Percentiles rank a stretch among this genome's conserved stretches.
Evolutionary conservation across 2,797 vertebrate species (phyloP).

Genomic region (Hybognathus amarus): DNA sequence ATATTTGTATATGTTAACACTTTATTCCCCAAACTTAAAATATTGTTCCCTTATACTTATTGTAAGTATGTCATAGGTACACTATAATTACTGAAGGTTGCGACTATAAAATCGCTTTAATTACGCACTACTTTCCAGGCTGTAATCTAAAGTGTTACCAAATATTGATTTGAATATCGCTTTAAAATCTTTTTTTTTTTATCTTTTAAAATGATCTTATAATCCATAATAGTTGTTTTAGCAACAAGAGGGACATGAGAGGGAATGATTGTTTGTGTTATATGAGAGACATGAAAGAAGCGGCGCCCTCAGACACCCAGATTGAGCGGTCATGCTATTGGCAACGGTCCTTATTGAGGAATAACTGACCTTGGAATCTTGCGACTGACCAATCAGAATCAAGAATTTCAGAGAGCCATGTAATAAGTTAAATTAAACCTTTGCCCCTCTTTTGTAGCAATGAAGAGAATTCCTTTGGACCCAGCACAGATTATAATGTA

Average conservation of each 20-base stretch:
- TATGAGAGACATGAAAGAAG: neutral
- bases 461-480: slow-evolving; percentile 1
- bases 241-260: neutral
- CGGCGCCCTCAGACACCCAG: neutral
- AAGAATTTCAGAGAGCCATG: neutral
- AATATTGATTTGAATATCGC: neutral
- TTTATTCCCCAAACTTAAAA: too few species aligned
- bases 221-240: neutral
- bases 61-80: too few species aligned
- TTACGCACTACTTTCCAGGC: too few species aligned
- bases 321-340: neutral
- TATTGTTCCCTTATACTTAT: too few species aligned
- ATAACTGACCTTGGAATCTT: neutral
- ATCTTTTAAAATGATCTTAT: neutral
- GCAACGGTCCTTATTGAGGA: neutral
- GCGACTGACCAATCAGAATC: neutral
- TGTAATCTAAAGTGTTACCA: too few species aligned
- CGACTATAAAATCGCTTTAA: too few species aligned
- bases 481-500: neutral
- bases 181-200: neutral
- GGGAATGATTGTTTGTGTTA: neutral
- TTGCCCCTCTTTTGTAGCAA: neutral
- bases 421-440: slow-evolving; percentile 16
- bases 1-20: too few species aligned
- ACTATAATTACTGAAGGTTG: too few species aligned